Evolutionary conservation across 2,113 vertebrate genomes (phyloP).

Genomic region (Sclerurus mexicanus): DNA sequence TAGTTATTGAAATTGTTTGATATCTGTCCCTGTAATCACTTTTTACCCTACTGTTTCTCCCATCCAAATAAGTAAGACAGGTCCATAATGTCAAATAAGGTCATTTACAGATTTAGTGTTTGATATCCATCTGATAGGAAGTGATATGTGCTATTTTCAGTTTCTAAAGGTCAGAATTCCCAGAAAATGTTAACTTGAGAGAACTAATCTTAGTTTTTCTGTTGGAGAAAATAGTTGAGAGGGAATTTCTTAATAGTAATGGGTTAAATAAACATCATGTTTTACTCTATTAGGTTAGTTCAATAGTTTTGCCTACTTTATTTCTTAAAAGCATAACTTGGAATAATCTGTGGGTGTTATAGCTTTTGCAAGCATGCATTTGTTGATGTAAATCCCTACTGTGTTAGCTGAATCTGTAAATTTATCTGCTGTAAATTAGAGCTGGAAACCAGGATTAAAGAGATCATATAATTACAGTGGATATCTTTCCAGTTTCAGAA

Average conservation of each 20-base stretch:
- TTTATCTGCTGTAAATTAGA: constrained; percentile 37
- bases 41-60: not conserved
- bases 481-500: constrained; percentile 61
- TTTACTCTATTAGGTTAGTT: not conserved
- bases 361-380: not conserved
- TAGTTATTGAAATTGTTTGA: not conserved
- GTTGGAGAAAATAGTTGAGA: not conserved
- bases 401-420: constrained; percentile 26
- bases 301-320: not conserved
- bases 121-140: not conserved
- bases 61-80: not conserved
- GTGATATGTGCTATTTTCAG: not conserved
- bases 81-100: not conserved
- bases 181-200: not conserved
- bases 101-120: not conserved
- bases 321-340: not conserved
- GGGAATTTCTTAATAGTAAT: not conserved
- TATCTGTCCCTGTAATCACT: not conserved
- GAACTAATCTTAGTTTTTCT: not conserved
- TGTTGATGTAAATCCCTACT: not conserved
- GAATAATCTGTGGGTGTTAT: not conserved
- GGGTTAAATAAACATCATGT: not conserved
- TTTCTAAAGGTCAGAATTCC: constrained; percentile 18
- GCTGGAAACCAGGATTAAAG: constrained; percentile 40
- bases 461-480: constrained; percentile 32